Percentiles rank a stretch among this genome's conserved stretches.
These are phyloP conservation scores for Hydractinia symbiolongicarpus DNA, from an alignment of 30 jellyfish, hydroid and myxozoan species.

Conservation along the genomic window DNA sequence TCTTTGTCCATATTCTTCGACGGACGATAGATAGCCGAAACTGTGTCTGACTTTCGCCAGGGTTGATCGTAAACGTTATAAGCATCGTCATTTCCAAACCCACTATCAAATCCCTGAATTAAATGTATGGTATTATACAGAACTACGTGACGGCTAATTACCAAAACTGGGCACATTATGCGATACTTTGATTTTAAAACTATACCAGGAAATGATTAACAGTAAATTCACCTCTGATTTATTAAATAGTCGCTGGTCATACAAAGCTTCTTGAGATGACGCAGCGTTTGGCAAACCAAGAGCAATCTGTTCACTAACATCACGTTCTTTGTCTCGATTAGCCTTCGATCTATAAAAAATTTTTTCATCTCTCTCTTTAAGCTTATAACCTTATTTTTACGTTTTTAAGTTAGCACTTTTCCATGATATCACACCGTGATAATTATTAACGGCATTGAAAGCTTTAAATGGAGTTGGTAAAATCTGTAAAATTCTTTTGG, in stretches of 20 bases:
- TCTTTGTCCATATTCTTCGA: conserved; percentile 95
- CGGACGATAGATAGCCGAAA: conserved; percentile 88
- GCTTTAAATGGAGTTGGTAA: too few relatives aligned
- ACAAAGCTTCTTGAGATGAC: conserved; percentile 95
- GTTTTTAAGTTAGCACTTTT: background rate
- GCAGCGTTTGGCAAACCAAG: conserved; percentile 94
- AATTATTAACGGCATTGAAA: too few relatives aligned
- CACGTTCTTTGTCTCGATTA: conserved; percentile 96
- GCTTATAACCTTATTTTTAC: background rate
- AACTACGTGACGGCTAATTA: background rate
- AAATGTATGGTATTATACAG: background rate
- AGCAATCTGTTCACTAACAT: conserved; percentile 97
- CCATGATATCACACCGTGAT: background rate
- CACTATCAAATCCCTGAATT: conserved; percentile 94
- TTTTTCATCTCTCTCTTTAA: background rate
- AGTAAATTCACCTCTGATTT: conserved; percentile 61
- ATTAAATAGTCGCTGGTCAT: conserved; percentile 96
- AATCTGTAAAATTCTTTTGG: too few relatives aligned
- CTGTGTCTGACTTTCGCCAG: conserved; percentile 90
- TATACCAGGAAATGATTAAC: background rate
- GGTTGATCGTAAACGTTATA: conserved; percentile 98
- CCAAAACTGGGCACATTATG: background rate
- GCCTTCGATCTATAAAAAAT: conserved; percentile 58
- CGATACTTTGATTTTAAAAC: background rate
- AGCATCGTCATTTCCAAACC: conserved; percentile 95